Evolutionary conservation across 2,113 vertebrate genomes (phyloP).

Genomic region (Puntigrus tetrazona): DNA sequence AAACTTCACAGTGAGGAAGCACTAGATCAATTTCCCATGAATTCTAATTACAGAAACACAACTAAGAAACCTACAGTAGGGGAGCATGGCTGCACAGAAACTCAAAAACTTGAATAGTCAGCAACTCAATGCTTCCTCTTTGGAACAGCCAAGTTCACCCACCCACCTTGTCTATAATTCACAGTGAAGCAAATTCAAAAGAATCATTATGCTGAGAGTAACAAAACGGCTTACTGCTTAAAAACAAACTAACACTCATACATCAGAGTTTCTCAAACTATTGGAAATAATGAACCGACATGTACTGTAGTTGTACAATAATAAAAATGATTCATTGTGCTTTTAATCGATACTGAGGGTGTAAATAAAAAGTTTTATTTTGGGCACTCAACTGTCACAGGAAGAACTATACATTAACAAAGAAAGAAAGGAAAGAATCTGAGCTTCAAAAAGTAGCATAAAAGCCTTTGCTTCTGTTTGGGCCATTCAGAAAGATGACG

Average conservation of each 20-base stretch:
- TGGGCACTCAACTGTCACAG: not conserved
- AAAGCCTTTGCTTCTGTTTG: conserved; percentile 3
- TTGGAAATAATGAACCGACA: not conserved
- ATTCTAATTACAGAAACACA: not conserved
- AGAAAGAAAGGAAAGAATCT: not conserved
- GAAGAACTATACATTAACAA: not conserved
- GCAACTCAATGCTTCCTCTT: not conserved
- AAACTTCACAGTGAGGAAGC: not conserved
- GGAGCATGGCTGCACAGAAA: not conserved
- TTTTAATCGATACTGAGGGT: not conserved
- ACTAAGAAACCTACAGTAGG: not conserved
- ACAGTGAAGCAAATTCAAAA: not conserved
- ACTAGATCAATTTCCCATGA: not conserved
- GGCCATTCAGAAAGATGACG: conserved; percentile 41
- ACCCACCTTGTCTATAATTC: not conserved
- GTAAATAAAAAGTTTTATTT: not conserved
- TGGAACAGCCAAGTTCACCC: not conserved
- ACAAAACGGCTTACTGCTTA: not conserved
- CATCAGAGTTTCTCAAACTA: not conserved
- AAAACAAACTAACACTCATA: not conserved
- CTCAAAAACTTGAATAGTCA: not conserved
- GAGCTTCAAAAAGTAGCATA: not conserved
- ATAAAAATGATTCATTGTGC: not conserved
- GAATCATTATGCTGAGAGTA: not conserved
- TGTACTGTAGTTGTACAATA: not conserved